Conservation (phyloP, 2,888 invertebrate genomes). For the Cepaea hortensis region DNA sequence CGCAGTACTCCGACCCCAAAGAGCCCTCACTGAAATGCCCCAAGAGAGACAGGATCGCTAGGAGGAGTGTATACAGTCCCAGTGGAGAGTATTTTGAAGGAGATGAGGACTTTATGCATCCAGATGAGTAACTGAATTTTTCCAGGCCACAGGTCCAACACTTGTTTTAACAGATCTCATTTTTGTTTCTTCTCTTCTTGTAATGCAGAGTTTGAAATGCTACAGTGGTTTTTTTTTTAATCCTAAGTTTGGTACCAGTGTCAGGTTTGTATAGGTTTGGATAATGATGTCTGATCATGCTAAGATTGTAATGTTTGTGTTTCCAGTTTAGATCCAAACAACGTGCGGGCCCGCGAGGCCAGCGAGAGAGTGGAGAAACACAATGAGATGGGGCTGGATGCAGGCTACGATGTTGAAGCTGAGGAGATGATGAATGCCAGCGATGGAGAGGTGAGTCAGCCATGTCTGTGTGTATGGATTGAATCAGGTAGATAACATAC, state of each 20-base stretch:
- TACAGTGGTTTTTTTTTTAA: background rate
- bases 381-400: constrained; percentile 57
- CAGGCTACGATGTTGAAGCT: constrained; percentile 58
- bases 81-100: too few relatives aligned
- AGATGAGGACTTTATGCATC: too few relatives aligned
- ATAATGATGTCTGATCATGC: background rate
- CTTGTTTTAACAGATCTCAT: too few relatives aligned
- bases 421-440: constrained; percentile 70
- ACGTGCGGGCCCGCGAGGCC: constrained; percentile 82
- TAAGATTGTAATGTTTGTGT: background rate
- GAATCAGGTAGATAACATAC: too few relatives aligned
- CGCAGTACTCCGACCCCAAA: too few relatives aligned
- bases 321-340: constrained; percentile 81
- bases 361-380: constrained; percentile 69
- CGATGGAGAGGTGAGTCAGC: constrained; percentile 71
- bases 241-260: too few relatives aligned
- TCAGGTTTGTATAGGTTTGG: background rate
- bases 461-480: background rate
- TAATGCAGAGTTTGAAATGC: background rate
- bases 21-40: too few relatives aligned
- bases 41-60: too few relatives aligned
- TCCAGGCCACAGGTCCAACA: too few relatives aligned
- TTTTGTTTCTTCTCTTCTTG: too few relatives aligned
- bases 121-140: too few relatives aligned
- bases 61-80: too few relatives aligned